Conservation (phyloP, 2,888 invertebrate species). For the Eucriotettix oculatus region DNA sequence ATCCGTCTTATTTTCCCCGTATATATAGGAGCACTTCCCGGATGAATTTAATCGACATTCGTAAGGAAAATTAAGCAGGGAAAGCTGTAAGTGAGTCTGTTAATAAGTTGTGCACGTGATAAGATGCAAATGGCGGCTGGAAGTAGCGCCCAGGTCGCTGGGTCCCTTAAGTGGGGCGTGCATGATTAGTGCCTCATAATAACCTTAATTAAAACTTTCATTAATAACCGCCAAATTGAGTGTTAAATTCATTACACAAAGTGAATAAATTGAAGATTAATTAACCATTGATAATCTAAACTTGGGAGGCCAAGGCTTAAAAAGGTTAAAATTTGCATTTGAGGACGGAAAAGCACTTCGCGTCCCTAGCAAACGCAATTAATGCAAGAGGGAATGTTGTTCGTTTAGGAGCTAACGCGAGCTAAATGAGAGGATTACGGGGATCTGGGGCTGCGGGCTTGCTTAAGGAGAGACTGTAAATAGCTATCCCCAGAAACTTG, state of each 20-base stretch:
- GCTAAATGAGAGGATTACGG: conserved; percentile 12
- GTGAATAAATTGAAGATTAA: conserved; percentile 37
- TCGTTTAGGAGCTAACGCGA: conserved; percentile 11
- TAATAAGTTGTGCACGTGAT: too few species aligned
- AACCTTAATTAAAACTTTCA: conserved; percentile 36
- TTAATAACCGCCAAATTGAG: conserved; percentile 40
- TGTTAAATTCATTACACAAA: conserved; percentile 30
- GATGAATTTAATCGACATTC: too few species aligned
- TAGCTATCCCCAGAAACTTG: too few species aligned
- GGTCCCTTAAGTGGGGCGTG: background rate
- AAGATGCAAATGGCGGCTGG: too few species aligned
- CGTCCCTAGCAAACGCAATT: conserved; percentile 14
- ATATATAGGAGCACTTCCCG: too few species aligned
- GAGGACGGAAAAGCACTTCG: conserved; percentile 28
- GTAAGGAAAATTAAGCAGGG: too few species aligned
- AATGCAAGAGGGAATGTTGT: conserved; percentile 14
- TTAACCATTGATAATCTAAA: conserved; percentile 35
- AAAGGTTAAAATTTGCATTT: conserved; percentile 35
- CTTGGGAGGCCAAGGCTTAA: conserved; percentile 30
- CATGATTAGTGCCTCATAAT: conserved; percentile 17
- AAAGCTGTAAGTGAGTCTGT: too few species aligned
- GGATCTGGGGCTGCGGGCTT: background rate
- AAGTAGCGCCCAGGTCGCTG: too few species aligned
- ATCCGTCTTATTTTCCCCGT: too few species aligned
- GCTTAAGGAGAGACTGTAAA: too few species aligned